phyloP scores from a whole-genome alignment of 2,888 invertebrate genomes.

The Bhutanitis thaidina region DNA sequence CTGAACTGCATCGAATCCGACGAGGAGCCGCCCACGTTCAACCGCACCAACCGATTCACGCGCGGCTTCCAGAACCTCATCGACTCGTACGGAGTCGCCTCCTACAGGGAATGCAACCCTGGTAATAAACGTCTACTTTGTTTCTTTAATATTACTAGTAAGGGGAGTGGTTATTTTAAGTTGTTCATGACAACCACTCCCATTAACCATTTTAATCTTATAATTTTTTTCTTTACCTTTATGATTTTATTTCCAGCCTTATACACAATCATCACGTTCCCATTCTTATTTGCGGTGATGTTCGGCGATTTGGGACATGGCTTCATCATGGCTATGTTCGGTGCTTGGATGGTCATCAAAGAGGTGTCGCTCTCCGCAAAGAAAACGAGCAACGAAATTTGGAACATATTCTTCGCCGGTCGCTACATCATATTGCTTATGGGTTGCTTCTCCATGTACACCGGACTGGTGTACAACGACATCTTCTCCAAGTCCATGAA shows the following conservation, averaged over 20 bases:
- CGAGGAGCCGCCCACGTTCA: constrained; percentile 94
- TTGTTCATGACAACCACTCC: too few relatives aligned
- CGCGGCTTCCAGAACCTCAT: constrained; percentile 95
- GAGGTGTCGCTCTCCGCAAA: constrained; percentile 87
- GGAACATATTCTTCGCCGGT: constrained; percentile 98
- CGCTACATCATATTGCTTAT: constrained; percentile 98
- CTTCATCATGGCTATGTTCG: constrained; percentile 89
- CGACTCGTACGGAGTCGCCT: constrained; percentile 95
- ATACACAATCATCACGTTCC: constrained; percentile 94
- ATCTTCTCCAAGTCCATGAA: constrained; percentile 97
- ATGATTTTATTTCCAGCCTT: constrained; percentile 79
- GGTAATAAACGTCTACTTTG: constrained; percentile 60
- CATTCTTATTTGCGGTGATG: constrained; percentile 97
- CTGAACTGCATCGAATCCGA: constrained; percentile 91
- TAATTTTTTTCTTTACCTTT: background rate
- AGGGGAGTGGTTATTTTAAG: too few relatives aligned
- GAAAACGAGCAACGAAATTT: constrained; percentile 91
- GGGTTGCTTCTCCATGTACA: constrained; percentile 99
- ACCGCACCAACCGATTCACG: constrained; percentile 95
- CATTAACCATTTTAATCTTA: background rate
- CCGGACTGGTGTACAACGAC: constrained; percentile 98
- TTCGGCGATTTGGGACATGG: constrained; percentile 98
- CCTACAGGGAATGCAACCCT: constrained; percentile 95
- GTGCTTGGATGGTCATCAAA: constrained; percentile 87
- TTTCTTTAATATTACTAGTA: too few relatives aligned